Percentiles rank a stretch among this genome's conserved stretches.
Conservation (phyloP, 1,140 invertebrate genomes). For the Lysiphlebus fabarum region DNA sequence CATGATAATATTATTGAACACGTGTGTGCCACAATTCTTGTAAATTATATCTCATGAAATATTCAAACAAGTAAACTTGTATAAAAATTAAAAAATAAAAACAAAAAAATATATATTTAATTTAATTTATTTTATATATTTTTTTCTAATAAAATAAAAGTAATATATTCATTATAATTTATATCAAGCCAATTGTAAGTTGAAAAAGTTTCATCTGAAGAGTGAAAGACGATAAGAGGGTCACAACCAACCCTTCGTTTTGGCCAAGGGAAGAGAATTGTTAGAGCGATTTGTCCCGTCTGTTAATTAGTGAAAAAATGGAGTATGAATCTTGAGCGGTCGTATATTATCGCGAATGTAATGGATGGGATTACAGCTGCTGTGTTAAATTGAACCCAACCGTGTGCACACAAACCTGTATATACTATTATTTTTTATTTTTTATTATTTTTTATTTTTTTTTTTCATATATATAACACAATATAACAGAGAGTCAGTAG, state of each 20-base stretch:
- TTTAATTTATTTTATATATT: too few species aligned
- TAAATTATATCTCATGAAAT: too few species aligned
- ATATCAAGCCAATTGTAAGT: too few species aligned
- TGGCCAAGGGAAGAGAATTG: conserved; percentile 35
- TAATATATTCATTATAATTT: too few species aligned
- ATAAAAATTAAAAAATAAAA: too few species aligned
- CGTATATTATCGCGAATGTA: conserved; percentile 56
- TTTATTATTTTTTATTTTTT: too few species aligned
- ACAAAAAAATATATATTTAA: too few species aligned
- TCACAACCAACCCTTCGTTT: conserved; percentile 5
- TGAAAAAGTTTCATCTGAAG: conserved; percentile 11
- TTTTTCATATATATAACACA: too few species aligned
- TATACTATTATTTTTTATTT: too few species aligned
- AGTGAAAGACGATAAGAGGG: conserved; percentile 11
- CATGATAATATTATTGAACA: too few species aligned
- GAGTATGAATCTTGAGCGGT: conserved; percentile 59
- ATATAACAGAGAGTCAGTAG: conserved; percentile 40
- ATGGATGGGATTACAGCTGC: conserved; percentile 59
- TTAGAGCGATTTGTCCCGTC: conserved; percentile 57
- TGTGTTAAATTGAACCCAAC: conserved; percentile 57
- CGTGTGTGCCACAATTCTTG: conserved; percentile 4
- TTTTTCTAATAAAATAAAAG: too few species aligned
- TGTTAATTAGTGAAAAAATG: conserved; percentile 59
- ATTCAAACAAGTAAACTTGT: too few species aligned
- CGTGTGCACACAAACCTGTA: conserved; percentile 38